Base-by-base conservation (phyloP, 2,888 invertebrate genomes). In the Hemistola chrysoprasaria region DNA sequence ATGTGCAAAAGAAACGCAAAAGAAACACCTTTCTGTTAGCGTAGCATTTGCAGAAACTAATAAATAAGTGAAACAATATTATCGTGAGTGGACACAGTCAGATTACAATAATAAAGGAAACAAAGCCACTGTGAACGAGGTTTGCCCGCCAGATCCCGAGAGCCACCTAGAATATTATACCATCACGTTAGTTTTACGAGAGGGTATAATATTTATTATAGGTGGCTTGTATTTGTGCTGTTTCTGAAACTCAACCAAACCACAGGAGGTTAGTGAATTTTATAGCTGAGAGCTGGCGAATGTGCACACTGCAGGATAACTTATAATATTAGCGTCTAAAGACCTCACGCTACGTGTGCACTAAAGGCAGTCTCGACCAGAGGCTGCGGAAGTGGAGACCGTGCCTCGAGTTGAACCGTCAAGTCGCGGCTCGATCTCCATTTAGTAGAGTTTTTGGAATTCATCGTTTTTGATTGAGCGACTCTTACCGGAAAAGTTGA, bases 121-220 rank as follows among this genome's bases (percentile, higher is more conserved):
- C 65, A 70, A 69, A 78, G 70, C 70, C 70, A 70, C 68, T 65
- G 68, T 67, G 65, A 67, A 66, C 63, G 63, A 65, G 66, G 60
- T 60, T 70, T 65, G 67, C 63, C 64, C 67, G 44, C 52, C 59
- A 57, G 64, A 69, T 79, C 79, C 80, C 80, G 67, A 56, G 76
- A 76, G 76, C 64, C 69, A 67, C 63, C 71, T 72, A 77, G 74
- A 69, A 77, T 77, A 77, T 78, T 73, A 74, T n/a, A n/a, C n/a
- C 72, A 65, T 50, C 64, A 63, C 61, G 72, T 67, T n/a, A n/a
- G n/a, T n/a, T n/a, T n/a, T n/a, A n/a, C n/a, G n/a, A n/a, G n/a
- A n/a, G n/a, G n/a, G n/a, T n/a, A n/a, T n/a, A n/a, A n/a, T n/a
- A n/a, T n/a, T n/a, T n/a, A n/a, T n/a, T n/a, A 71, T 65, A 42